Evolutionary conservation across 2,113 vertebrate species (phyloP).

Genomic region (Arvicanthis niloticus): DNA sequence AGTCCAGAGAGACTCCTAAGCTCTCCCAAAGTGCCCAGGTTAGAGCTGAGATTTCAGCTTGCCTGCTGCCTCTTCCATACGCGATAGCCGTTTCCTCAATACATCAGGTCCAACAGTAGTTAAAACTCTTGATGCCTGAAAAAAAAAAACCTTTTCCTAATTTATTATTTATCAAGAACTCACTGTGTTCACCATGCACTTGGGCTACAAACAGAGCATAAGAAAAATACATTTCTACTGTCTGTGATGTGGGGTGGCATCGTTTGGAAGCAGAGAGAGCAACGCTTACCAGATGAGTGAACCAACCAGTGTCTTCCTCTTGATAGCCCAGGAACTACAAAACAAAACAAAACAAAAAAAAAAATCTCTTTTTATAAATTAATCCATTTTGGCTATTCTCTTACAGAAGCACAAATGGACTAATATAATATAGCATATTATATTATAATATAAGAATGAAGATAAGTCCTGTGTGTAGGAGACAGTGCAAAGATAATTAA

Average conservation of each 20-base stretch:
- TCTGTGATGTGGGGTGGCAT: neutral
- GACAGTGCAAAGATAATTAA: neutral
- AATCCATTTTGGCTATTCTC: neutral
- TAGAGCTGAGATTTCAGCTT: neutral
- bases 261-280: neutral
- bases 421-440: neutral
- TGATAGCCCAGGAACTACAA: neutral
- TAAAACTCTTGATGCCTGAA: neutral
- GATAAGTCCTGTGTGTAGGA: neutral
- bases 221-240: neutral
- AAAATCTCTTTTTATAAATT: neutral
- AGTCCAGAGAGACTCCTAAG: neutral
- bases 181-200: neutral
- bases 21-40: neutral
- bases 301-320: neutral
- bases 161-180: constrained; percentile 14
- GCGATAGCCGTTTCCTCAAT: neutral
- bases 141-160: neutral
- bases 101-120: neutral
- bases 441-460: no score
- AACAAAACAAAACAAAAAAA: no score
- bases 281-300: neutral
- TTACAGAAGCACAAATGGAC: neutral
- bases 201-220: neutral
- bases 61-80: neutral